phyloP scores from a whole-genome alignment of 2,888 invertebrate species.

The Tenthredo notha region DNA sequence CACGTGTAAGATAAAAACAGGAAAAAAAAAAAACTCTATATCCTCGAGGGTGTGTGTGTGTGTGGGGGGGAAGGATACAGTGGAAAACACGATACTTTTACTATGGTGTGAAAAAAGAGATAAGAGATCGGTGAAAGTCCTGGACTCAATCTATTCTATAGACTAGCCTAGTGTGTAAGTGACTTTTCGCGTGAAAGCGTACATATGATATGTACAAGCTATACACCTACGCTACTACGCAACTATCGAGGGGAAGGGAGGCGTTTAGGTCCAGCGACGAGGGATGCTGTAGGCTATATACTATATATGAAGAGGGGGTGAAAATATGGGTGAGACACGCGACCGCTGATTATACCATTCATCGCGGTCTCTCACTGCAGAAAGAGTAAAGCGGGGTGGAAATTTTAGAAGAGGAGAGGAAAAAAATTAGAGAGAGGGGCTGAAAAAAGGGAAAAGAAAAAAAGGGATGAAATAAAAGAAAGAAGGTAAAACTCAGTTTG shows the following conservation, averaged over 20 bases:
- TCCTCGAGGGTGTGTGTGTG: not conserved
- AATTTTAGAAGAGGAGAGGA: not conserved
- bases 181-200: slow-evolving; percentile 15
- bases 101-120: not conserved
- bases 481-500: not conserved
- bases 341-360: slow-evolving; percentile 78
- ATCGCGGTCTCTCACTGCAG: slow-evolving; percentile 65
- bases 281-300: slow-evolving; percentile 9
- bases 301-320: not conserved
- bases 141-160: not conserved
- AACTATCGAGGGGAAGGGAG: slow-evolving; percentile 36
- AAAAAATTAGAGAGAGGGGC: not conserved
- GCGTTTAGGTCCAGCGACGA: slow-evolving; percentile 37
- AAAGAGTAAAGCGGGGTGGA: not conserved
- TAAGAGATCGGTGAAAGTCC: not conserved
- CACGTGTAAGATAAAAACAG: not conserved
- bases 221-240: not conserved
- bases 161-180: not conserved
- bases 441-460: not conserved
- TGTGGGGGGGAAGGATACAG: not conserved
- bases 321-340: slow-evolving; percentile 73
- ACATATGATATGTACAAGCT: no score
- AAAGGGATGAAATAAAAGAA: not conserved
- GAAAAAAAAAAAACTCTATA: no score
- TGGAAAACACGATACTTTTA: not conserved